Evolutionary conservation across 2,113 vertebrate species (phyloP).

Genomic region (Diphyllodes magnificus): DNA sequence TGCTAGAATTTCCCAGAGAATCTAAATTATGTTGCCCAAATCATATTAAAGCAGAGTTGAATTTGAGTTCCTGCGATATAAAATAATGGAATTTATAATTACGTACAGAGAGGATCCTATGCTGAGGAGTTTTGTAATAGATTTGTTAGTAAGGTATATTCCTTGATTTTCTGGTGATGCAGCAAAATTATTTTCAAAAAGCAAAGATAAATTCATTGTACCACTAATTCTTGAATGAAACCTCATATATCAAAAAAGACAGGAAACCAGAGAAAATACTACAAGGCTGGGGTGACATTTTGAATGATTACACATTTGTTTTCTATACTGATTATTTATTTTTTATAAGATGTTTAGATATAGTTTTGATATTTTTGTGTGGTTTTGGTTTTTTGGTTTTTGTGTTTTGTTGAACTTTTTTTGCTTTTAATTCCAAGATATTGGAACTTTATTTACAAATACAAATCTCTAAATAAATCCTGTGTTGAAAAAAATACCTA

Average conservation of each 20-base stretch:
- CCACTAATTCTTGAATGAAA: neutral
- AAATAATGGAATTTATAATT: neutral
- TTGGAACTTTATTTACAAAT: neutral
- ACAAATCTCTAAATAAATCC: neutral
- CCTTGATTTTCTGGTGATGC: neutral
- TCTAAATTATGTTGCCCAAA: neutral
- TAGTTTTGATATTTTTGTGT: neutral
- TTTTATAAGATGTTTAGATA: neutral
- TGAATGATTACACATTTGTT: neutral
- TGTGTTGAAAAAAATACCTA: neutral
- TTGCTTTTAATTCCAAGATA: neutral
- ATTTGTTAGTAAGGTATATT: neutral
- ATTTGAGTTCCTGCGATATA: neutral
- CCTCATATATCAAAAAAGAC: neutral
- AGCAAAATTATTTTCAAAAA: slow-evolving; percentile 4
- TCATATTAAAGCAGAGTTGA: neutral
- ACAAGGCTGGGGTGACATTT: neutral
- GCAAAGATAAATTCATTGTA: neutral
- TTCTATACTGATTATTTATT: neutral
- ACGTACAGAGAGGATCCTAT: neutral
- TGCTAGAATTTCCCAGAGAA: neutral
- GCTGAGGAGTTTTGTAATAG: neutral
- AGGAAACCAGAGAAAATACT: neutral
- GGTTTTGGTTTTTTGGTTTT: neutral
- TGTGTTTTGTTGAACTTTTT: neutral